A percentile compares a stretch with the other conserved stretches of the same genome.
These are phyloP conservation scores for Drosophila melanogaster DNA, from an alignment of 1,140 invertebrate genomes.

Conservation along the genomic window Release_6_plus_ISO1_MT NT_033779.5:17015501-17016000, in stretches of 20 bases:
- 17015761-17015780: slow-evolving; percentile 52
- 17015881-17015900: slow-evolving; percentile 83
- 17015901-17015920: slow-evolving; percentile 72
- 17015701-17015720: slow-evolving; percentile 21
- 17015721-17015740: slow-evolving; percentile 29
- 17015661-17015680: neutral
- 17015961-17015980: slow-evolving; percentile 53
- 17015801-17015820: slow-evolving; percentile 52
- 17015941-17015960: slow-evolving; percentile 80
- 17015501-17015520: neutral
- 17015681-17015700: slow-evolving; percentile 24
- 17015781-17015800: slow-evolving; percentile 77
- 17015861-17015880: slow-evolving; percentile 74
- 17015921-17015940: slow-evolving; percentile 72
- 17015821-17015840: slow-evolving; percentile 80
- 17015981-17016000: slow-evolving; percentile 1
- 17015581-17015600: neutral
- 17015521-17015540: too few species aligned
- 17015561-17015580: too few species aligned
- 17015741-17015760: slow-evolving; percentile 64
- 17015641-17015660: neutral
- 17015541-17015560: neutral
- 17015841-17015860: slow-evolving; percentile 36
- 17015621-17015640: too few species aligned
- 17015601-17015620: neutral